Evolutionary conservation across 2,113 vertebrate genomes (phyloP).

Genomic region (Centropus unirufus): DNA sequence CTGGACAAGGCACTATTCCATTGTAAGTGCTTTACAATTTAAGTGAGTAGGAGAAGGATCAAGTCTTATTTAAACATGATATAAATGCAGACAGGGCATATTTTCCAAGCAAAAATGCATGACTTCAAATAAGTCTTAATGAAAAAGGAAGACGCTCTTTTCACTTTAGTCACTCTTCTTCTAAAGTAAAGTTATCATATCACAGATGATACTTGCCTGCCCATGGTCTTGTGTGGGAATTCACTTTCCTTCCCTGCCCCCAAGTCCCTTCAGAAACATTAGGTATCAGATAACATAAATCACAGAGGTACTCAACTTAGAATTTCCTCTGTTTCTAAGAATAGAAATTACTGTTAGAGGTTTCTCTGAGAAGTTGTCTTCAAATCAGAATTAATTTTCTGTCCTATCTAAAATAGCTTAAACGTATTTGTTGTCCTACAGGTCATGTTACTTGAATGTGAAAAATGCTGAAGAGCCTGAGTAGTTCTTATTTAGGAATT

Average conservation of each 20-base stretch:
- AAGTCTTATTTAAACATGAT: neutral
- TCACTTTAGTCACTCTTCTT: neutral
- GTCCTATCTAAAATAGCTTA: neutral
- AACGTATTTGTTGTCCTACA: slow-evolving; percentile 4
- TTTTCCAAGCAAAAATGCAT: neutral
- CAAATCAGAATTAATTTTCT: slow-evolving; percentile 2
- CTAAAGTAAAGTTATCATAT: neutral
- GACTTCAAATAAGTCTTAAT: neutral
- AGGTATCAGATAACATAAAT: neutral
- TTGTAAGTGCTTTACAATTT: neutral
- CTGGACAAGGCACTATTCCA: neutral
- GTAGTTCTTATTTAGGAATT: neutral
- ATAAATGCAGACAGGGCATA: neutral
- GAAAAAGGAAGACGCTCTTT: neutral
- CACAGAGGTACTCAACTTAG: neutral
- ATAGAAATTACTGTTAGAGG: neutral
- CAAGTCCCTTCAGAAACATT: neutral
- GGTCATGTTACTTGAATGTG: neutral
- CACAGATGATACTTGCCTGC: neutral
- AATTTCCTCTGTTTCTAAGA: slow-evolving; percentile 38
- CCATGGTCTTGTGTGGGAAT: neutral
- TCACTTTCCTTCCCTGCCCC: neutral
- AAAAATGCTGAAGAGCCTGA: neutral
- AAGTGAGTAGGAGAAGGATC: neutral
- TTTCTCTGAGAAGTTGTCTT: neutral